Evolutionary conservation across 1,140 invertebrate species (phyloP).

Genomic region (Musca vetustissima): DNA sequence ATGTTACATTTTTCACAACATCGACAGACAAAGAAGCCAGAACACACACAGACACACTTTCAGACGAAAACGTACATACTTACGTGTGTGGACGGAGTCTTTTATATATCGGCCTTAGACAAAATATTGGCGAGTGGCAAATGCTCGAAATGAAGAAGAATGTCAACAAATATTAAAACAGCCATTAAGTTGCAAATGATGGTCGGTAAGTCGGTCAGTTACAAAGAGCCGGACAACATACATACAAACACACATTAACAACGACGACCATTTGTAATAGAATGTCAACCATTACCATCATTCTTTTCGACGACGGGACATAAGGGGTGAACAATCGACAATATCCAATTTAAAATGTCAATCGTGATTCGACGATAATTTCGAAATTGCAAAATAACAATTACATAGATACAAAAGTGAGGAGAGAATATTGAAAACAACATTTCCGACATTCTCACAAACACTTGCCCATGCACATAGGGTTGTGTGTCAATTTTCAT

Average conservation of each 20-base stretch:
- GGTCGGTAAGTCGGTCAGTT: conserved; percentile 13
- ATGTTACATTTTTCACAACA: not conserved
- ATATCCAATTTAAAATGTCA: conserved; percentile 22
- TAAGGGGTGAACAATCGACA: not conserved
- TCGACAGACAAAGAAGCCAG: not conserved
- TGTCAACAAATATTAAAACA: conserved; percentile 16
- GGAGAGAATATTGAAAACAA: not conserved
- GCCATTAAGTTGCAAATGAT: conserved; percentile 2
- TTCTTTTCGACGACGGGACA: not conserved
- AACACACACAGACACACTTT: not conserved
- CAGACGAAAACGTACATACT: too few species aligned
- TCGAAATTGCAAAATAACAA: conserved; percentile 21
- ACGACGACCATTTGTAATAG: not conserved
- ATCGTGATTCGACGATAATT: conserved; percentile 17
- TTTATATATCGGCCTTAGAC: not conserved
- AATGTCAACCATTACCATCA: not conserved
- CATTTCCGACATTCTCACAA: not conserved
- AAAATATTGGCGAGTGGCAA: not conserved
- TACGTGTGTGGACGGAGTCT: too few species aligned
- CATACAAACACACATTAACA: not conserved
- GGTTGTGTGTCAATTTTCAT: too few species aligned
- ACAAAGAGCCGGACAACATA: too few species aligned
- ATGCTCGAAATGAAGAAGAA: not conserved
- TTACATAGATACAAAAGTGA: not conserved
- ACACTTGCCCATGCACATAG: not conserved